Percentiles rank a stretch among this genome's conserved stretches.
Evolutionary conservation across 2,797 vertebrate genomes (phyloP).

Genomic region (Falco columbarius): DNA sequence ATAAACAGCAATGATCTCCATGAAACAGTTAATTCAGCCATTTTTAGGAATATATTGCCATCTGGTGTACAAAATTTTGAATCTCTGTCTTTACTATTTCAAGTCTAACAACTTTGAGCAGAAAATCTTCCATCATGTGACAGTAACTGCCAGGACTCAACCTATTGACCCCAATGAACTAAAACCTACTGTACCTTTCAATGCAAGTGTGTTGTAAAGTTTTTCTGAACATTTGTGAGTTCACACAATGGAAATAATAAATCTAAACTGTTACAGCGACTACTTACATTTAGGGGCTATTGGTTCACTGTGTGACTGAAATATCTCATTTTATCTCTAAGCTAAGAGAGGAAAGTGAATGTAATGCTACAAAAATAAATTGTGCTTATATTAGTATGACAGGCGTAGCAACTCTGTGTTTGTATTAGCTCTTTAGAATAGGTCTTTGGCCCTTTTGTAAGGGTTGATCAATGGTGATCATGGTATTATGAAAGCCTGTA

Average conservation of each 20-base stretch:
- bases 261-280: neutral
- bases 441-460: neutral
- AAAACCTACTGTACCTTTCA: neutral
- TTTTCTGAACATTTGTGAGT: neutral
- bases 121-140: neutral
- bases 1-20: neutral
- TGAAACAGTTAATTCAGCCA: neutral
- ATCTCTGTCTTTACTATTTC: neutral
- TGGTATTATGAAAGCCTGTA: neutral
- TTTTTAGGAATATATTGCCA: conserved; percentile 74
- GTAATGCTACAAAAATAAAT: neutral
- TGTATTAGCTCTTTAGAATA: neutral
- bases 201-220: neutral
- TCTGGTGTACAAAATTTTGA: conserved; percentile 64
- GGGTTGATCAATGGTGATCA: neutral
- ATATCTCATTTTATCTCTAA: neutral
- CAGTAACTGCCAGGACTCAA: neutral
- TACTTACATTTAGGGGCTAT: neutral
- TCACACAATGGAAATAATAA: neutral
- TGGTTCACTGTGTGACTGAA: neutral
- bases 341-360: neutral
- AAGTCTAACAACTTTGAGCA: neutral
- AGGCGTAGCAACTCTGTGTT: neutral
- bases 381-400: neutral
- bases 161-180: neutral